phyloP scores from a whole-genome alignment of 2,113 vertebrate genomes.

The Rhinolophus ferrumequinum region DNA sequence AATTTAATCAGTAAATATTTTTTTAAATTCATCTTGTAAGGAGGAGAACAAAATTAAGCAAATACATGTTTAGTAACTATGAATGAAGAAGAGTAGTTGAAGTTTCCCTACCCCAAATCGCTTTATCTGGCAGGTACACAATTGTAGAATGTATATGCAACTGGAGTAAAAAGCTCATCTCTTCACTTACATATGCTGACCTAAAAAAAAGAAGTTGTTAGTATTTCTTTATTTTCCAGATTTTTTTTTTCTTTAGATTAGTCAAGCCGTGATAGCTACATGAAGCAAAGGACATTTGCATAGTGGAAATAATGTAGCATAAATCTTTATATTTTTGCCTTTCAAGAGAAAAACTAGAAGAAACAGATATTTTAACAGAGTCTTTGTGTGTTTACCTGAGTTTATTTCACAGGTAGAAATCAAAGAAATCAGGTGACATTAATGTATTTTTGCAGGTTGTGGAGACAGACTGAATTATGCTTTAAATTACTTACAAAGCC shows the following conservation, averaged over 20 bases:
- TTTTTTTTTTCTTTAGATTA: neutral
- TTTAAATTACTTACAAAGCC: constrained; percentile 18
- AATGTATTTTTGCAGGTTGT: neutral
- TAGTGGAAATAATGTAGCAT: neutral
- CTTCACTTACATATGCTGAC: neutral
- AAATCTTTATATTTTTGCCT: neutral
- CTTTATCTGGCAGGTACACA: neutral
- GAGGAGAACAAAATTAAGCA: neutral
- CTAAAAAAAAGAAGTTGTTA: neutral
- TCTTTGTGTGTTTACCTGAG: neutral
- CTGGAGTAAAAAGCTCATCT: neutral
- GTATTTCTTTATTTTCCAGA: neutral
- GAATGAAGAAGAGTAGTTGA: neutral
- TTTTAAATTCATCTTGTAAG: neutral
- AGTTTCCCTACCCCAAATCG: neutral
- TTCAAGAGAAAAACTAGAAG: neutral
- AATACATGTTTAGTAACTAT: neutral
- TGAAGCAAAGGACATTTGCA: neutral
- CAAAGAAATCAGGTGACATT: neutral
- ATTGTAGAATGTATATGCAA: neutral
- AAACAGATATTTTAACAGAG: neutral
- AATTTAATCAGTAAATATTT: constrained; percentile 31
- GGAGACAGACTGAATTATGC: neutral
- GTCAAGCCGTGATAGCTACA: neutral
- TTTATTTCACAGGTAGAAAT: neutral